A percentile compares a stretch with the other conserved stretches of the same genome.
Evolutionary conservation across 2,888 invertebrate genomes (phyloP).

Genomic region (Minunthozetes semirufus): DNA sequence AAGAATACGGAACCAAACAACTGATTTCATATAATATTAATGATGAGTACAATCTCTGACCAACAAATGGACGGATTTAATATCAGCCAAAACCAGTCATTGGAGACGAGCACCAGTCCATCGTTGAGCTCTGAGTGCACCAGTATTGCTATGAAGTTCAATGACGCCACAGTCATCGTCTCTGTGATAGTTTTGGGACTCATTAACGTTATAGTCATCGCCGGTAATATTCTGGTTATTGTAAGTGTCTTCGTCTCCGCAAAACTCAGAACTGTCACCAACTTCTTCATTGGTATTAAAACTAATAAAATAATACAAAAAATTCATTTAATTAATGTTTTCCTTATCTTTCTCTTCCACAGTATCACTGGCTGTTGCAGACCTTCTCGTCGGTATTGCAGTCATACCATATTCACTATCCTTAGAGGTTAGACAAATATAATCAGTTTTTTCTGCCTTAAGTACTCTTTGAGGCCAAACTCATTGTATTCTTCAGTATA

Average conservation of each 20-base stretch:
- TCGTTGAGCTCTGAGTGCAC: neutral
- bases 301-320: neutral
- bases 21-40: neutral
- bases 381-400: constrained; percentile 86
- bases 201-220: constrained; percentile 79
- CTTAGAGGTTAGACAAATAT: constrained; percentile 60
- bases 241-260: constrained; percentile 82
- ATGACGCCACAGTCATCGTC: constrained; percentile 41
- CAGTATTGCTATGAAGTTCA: constrained; percentile 33
- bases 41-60: neutral
- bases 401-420: constrained; percentile 93
- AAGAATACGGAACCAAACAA: neutral
- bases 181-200: constrained; percentile 47
- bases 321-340: neutral
- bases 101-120: neutral
- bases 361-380: constrained; percentile 90
- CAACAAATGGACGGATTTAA: constrained; percentile 18
- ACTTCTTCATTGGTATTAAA: constrained; percentile 67
- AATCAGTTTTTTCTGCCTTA: neutral
- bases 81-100: constrained; percentile 8
- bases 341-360: neutral
- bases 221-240: constrained; percentile 87
- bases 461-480: neutral
- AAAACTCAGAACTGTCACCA: constrained; percentile 88
- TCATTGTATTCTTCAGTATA: neutral